These are phyloP conservation scores for Zaprionus camerounensis DNA, from an alignment of 1,140 invertebrate species.

Conservation along the genomic window DNA sequence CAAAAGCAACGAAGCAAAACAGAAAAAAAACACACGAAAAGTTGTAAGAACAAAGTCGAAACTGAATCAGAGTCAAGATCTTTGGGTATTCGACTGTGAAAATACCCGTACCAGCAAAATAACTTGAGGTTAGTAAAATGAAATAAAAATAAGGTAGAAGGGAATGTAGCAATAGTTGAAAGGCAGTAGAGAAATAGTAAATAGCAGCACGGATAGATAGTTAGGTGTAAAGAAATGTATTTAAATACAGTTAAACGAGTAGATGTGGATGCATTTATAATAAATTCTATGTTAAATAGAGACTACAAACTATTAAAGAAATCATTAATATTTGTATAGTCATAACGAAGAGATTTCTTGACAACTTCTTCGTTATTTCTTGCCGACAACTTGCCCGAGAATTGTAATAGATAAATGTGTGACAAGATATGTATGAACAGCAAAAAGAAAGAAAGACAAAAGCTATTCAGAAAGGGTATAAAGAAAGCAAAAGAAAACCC, in stretches of 20 bases:
- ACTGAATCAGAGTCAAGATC: neutral
- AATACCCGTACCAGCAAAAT: neutral
- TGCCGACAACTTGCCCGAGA: too few relatives aligned
- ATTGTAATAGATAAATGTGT: too few relatives aligned
- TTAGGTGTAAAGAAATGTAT: neutral
- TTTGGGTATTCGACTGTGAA: slow-evolving; percentile 4
- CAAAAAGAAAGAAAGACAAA: too few relatives aligned
- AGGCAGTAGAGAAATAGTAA: neutral
- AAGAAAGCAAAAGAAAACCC: too few relatives aligned
- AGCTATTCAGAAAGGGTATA: too few relatives aligned
- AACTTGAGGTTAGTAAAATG: neutral
- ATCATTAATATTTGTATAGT: too few relatives aligned
- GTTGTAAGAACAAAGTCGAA: slow-evolving; percentile 23
- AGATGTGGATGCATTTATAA: neutral
- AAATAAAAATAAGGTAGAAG: neutral
- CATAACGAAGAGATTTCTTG: too few relatives aligned
- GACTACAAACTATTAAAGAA: neutral
- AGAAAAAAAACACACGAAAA: slow-evolving; percentile 1
- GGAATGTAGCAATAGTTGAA: neutral
- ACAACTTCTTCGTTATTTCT: too few relatives aligned
- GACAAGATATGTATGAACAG: too few relatives aligned
- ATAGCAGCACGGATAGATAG: neutral
- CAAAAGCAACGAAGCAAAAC: slow-evolving; percentile 34
- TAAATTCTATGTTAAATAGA: too few relatives aligned
- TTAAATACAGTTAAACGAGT: neutral